phyloP scores from a whole-genome alignment of 2,797 vertebrate species.

The Onychomys leucogaster region DNA sequence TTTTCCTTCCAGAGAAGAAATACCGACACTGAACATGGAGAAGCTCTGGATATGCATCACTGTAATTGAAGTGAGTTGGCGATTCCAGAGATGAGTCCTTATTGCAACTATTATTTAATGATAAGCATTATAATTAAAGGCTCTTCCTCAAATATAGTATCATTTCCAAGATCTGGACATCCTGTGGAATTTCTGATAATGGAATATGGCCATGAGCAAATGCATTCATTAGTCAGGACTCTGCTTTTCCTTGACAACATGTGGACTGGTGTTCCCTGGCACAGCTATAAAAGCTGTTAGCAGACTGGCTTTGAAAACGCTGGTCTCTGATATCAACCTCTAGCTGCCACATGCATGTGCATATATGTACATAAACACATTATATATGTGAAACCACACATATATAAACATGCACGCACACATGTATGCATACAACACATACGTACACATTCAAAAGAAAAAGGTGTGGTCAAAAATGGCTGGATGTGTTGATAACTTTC shows the following conservation, averaged over 20 bases:
- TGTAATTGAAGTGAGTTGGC: conserved; percentile 71
- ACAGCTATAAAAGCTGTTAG: neutral
- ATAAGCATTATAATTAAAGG: conserved; percentile 69
- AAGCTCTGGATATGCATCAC: conserved; percentile 62
- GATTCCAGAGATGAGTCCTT: conserved; percentile 63
- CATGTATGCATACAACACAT: neutral
- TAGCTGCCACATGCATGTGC: neutral
- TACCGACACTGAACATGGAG: conserved; percentile 58
- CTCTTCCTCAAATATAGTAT: neutral
- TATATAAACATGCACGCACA: neutral
- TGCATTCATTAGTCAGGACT: neutral
- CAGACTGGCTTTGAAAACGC: neutral
- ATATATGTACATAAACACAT: neutral
- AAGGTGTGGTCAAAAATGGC: neutral
- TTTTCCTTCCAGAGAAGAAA: conserved; percentile 68
- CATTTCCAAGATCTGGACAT: neutral
- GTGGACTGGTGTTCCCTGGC: neutral
- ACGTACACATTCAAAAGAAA: neutral
- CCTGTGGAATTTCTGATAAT: neutral
- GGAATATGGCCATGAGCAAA: neutral
- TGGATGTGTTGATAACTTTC: neutral
- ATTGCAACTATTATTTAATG: conserved; percentile 70
- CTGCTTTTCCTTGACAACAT: neutral
- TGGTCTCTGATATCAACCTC: neutral
- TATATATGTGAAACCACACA: neutral